These are phyloP conservation scores for Helicoverpa zea DNA, from an alignment of 1,140 invertebrate species.

Conservation along the genomic window DNA sequence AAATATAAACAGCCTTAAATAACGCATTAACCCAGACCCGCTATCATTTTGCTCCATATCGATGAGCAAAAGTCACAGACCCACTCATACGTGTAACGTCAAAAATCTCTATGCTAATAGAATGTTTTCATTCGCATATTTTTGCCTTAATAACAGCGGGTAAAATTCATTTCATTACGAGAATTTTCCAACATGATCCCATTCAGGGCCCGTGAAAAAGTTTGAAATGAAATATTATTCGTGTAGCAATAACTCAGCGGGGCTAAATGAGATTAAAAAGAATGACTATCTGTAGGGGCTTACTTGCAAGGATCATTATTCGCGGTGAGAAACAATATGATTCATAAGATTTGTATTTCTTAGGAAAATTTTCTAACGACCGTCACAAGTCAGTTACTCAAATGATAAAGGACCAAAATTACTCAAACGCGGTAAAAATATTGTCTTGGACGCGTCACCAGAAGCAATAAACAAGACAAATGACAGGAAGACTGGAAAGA, in stretches of 20 bases:
- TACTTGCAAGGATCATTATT: slow-evolving; percentile 19
- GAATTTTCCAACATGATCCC: not conserved
- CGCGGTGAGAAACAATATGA: slow-evolving; percentile 1
- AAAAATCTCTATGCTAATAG: not conserved
- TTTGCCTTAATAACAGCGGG: not conserved
- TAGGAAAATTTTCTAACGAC: slow-evolving; percentile 11
- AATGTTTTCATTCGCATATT: not conserved
- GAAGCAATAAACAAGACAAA: slow-evolving; percentile 4
- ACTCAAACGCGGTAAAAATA: not conserved
- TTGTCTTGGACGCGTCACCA: not conserved
- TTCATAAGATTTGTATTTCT: slow-evolving; percentile 22
- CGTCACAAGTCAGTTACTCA: not conserved
- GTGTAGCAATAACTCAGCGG: slow-evolving; percentile 30
- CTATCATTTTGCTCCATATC: slow-evolving; percentile 18
- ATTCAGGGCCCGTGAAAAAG: not conserved
- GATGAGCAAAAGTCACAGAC: slow-evolving; percentile 10
- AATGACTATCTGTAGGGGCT: slow-evolving; percentile 11
- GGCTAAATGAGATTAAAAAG: slow-evolving; percentile 7
- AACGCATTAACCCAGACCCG: not conserved
- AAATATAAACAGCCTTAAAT: slow-evolving; percentile 2
- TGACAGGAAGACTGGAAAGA: slow-evolving; percentile 8
- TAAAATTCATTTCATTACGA: slow-evolving; percentile 1
- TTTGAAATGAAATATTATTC: slow-evolving; percentile 18
- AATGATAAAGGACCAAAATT: slow-evolving; percentile 8
- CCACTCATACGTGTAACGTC: slow-evolving; percentile 1